Base-by-base conservation (phyloP, 1,140 invertebrate species). In the Drosophila tropicalis region DNA sequence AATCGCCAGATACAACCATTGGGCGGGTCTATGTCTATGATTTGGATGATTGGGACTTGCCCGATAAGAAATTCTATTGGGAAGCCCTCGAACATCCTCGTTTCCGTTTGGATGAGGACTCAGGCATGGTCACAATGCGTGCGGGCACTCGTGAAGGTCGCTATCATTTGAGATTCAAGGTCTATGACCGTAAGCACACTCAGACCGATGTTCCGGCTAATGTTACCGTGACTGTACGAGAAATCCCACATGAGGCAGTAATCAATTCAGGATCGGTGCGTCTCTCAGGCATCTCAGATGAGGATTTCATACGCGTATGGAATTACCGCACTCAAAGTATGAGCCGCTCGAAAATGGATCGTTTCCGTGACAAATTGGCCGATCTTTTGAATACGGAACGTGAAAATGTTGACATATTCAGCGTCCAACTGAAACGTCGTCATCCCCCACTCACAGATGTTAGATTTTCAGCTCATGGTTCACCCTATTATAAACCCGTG, bases 31-130 rank as follows among this genome's bases (percentile, higher is more conserved):
- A 99, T 92, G 98, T 99, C 0, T 97, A 98, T 91, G 98, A 99
- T 93, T 93, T 98, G 51, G 98, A 99, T 92, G 98, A 99, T 91
- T 99, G 98, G 98, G 98, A 99, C 94, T 92, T 98, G 70, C 96
- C 97, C 0, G 98, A 99, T 91, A 99, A 99, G 91, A 98, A 97
- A 84, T 99, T 99, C 93, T 98, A 97, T 81, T 98, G 97, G 97
- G 96, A 97, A 89, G 94, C 94, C 54, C 93, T 95, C 57, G 97
- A 97, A 90, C 95, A 97, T 92, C 95, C 96, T 3, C 95, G 96
- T 76, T 98, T 98, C 90, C 96, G 95, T 62, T 92, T 99, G 5
- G 96, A 98, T 91, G 95, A 97, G 90, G 96, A 98, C 90, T 96
- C 97, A 0, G 98, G 98, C 3, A 98, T 98, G 96, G 97, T 99